Conservation (phyloP, 2,888 invertebrate genomes). For the Ectemnius lituratus region DNA sequence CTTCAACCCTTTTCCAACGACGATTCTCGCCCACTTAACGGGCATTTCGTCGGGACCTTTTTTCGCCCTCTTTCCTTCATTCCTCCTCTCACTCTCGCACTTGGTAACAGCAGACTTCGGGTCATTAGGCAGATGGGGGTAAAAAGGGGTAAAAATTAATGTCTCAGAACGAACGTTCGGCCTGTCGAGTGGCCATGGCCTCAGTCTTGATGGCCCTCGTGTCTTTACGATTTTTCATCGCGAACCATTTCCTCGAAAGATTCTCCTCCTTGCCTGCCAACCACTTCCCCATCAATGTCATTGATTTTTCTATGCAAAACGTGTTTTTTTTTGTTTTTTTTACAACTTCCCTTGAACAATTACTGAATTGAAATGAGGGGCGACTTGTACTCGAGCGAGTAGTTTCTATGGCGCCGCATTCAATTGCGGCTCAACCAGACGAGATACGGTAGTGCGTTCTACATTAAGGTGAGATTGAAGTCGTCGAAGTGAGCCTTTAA, state of each 20-base stretch:
- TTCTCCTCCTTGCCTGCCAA: slow-evolving; percentile 19
- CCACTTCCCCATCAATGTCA: not conserved
- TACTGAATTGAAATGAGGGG: too few relatives aligned
- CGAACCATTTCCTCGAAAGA: slow-evolving; percentile 68
- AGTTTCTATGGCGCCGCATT: not conserved
- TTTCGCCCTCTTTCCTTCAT: slow-evolving; percentile 36
- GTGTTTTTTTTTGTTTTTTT: too few relatives aligned
- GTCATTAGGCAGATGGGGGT: slow-evolving; percentile 74
- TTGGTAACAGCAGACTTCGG: slow-evolving; percentile 63
- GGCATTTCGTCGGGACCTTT: slow-evolving; percentile 64
- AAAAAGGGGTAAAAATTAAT: slow-evolving; percentile 77
- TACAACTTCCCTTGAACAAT: not conserved
- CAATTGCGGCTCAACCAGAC: not conserved
- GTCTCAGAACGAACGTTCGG: slow-evolving; percentile 77
- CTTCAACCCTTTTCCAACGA: slow-evolving; percentile 47
- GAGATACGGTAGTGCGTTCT: slow-evolving; percentile 7
- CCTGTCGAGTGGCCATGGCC: slow-evolving; percentile 57
- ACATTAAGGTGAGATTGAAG: slow-evolving; percentile 17
- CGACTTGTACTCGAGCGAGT: not conserved
- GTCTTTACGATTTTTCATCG: slow-evolving; percentile 75
- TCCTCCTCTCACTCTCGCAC: slow-evolving; percentile 28
- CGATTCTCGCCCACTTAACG: slow-evolving; percentile 69
- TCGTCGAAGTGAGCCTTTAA: slow-evolving; percentile 15
- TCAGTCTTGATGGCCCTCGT: slow-evolving; percentile 60
- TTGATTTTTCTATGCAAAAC: not conserved